phyloP scores from a whole-genome alignment of 2,797 vertebrate genomes.

The Pseudochirops cupreus region DNA sequence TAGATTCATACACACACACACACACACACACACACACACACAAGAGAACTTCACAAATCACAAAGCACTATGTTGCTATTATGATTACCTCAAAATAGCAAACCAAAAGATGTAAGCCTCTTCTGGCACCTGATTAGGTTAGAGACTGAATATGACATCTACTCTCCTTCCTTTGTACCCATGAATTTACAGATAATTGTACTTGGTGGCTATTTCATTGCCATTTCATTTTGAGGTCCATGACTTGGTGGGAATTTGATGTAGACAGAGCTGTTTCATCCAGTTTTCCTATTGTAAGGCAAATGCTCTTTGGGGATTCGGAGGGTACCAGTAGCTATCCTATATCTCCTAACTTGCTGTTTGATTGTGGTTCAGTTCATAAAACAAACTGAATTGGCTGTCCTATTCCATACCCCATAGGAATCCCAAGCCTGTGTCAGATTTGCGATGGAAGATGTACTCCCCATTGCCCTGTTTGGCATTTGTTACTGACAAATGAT shows the following conservation, averaged over 20 bases:
- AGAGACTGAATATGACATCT: background rate
- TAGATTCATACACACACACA: background rate
- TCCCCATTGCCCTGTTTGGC: background rate
- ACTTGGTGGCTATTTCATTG: background rate
- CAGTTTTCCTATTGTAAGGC: constrained; percentile 16
- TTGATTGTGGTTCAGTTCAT: constrained; percentile 27
- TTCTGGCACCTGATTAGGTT: background rate
- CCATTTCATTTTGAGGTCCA: background rate
- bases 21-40: too few species aligned
- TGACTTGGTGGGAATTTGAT: background rate
- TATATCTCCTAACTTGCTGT: constrained; percentile 26
- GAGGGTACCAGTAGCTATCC: constrained; percentile 2
- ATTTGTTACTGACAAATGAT: constrained; percentile 31
- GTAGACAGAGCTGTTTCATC: constrained; percentile 18
- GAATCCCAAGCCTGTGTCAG: constrained; percentile 6
- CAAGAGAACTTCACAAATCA: background rate
- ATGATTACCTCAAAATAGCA: background rate
- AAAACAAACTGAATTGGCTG: constrained; percentile 37
- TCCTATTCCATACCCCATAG: constrained; percentile 15
- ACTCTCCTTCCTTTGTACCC: background rate
- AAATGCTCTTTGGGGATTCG: constrained; percentile 40
- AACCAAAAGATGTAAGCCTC: background rate
- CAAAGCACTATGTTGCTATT: background rate
- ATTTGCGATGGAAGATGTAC: constrained; percentile 21
- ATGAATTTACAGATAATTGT: background rate